Evolutionary conservation across 2,888 invertebrate species (phyloP), one percentile per base, ranked within the genome.

Genomic region (Dicranocentrus wangi): DNA sequence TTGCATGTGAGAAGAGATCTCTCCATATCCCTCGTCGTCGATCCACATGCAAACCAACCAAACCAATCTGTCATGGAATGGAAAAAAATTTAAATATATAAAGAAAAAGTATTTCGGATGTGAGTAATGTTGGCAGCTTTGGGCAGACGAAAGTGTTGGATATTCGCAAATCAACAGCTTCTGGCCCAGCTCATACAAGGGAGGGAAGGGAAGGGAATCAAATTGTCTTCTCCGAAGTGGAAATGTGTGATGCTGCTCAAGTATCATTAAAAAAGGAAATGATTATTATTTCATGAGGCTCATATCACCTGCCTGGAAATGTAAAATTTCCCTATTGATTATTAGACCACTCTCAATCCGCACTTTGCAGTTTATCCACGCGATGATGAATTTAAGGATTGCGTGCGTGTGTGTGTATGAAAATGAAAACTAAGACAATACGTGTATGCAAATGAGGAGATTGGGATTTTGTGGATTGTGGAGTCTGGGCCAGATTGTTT

Each of bases 121-220:
- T 55, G 55, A 55, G 21, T 55, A 55, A 55, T 55, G 55, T 55
- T 55, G 23, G 55, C 55, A 55, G 21, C 2, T 3, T 5, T 8
- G n/a, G 8, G 28, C 65, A 73, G 28, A 65, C 63, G 21, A 65
- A 42, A 58, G 51, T 77, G 68, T 61, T 69, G 61, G 19, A 39
- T 21, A 77, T 77, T 77, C 69, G 77, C 77, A 69, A 77, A 69
- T 77, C 61, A 58, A 47, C 77, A 77, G 32, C 61, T 61, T 43
- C 17, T 27, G 63, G 61, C 28, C 58, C 47, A 51, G 8, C n/a
- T n/a, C 5, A 51, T 51, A n/a, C n/a, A 51, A 3, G n/a, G 13
- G 3, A 51, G 17, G 51, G 3, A 10, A n/a, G 7, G 5, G 51
- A 5, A 3, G 13, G 13, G 7, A 51, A 7, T n/a, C 10, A n/a